These are phyloP conservation scores for Anhinga rufa DNA, from an alignment of 2,113 vertebrate species.

Conservation along the genomic window DNA sequence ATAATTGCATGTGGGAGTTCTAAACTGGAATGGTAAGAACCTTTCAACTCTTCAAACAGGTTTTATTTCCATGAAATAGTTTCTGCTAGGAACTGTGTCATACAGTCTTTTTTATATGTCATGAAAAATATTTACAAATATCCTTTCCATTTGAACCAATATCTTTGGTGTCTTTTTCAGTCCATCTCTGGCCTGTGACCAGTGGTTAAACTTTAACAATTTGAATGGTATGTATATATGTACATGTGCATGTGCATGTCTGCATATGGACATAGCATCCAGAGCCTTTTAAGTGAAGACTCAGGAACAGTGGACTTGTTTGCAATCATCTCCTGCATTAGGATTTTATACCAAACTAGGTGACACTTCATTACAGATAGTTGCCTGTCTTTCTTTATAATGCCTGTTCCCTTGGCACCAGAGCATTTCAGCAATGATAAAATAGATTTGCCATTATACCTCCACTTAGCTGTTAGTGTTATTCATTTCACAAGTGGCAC, in stretches of 20 bases:
- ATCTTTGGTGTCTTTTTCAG: background rate
- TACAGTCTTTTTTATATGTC: background rate
- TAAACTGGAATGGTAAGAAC: background rate
- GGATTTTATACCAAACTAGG: background rate
- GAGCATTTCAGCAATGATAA: slow-evolving; percentile 16
- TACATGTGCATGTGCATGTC: background rate
- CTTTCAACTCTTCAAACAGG: background rate
- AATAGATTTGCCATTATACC: slow-evolving; percentile 31
- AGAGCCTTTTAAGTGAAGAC: background rate
- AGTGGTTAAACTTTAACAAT: background rate
- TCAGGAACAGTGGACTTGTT: background rate
- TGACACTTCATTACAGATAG: background rate
- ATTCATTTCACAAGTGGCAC: slow-evolving; percentile 37
- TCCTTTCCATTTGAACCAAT: background rate
- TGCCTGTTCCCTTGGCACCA: background rate
- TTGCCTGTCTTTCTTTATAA: background rate
- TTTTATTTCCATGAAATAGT: background rate
- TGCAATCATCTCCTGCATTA: background rate
- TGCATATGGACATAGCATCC: background rate
- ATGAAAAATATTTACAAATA: background rate
- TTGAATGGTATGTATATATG: background rate
- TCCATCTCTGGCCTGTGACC: background rate
- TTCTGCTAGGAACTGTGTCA: background rate
- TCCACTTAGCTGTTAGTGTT: slow-evolving; percentile 41
- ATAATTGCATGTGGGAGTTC: background rate